Conservation (phyloP, 2,113 vertebrate genomes). For the Odontesthes bonariensis region DNA sequence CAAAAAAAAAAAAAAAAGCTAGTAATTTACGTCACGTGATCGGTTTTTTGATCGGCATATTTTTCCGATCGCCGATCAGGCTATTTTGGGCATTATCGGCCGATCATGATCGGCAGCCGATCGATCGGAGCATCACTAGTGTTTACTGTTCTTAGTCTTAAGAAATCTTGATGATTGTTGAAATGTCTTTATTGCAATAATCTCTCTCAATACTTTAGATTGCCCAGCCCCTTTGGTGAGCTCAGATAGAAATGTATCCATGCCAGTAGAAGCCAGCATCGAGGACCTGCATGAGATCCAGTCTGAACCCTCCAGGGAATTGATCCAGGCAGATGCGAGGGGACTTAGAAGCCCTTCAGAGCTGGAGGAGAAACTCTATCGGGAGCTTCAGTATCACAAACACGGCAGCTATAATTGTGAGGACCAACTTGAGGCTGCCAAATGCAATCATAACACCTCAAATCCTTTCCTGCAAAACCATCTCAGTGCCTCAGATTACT, state of each 20-base stretch:
- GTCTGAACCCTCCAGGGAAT: neutral
- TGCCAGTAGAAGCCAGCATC: constrained; percentile 85
- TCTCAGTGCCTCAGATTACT: constrained; percentile 53
- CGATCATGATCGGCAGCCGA: too few relatives aligned
- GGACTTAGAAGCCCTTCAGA: neutral
- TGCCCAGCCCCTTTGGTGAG: constrained; percentile 87
- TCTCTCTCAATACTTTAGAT: constrained; percentile 75
- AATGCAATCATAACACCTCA: neutral
- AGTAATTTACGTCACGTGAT: too few relatives aligned
- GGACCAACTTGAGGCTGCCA: constrained; percentile 57
- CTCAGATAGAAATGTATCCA: constrained; percentile 76
- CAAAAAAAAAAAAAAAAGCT: too few relatives aligned
- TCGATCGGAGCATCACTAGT: too few relatives aligned
- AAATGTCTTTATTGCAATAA: constrained; percentile 2
- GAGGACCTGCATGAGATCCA: constrained; percentile 74
- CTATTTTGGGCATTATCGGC: too few relatives aligned
- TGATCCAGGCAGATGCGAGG: constrained; percentile 59
- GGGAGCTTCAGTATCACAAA: constrained; percentile 88
- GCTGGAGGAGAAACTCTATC: constrained; percentile 85
- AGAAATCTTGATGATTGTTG: neutral
- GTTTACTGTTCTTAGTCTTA: too few relatives aligned
- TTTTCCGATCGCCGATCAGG: too few relatives aligned
- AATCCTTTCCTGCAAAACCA: constrained; percentile 10
- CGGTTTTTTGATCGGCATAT: too few relatives aligned
- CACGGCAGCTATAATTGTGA: constrained; percentile 79